A percentile compares a stretch with the other conserved stretches of the same genome.
Evolutionary conservation across 2,797 vertebrate species (phyloP).

Genomic region (Thunnus albacares): DNA sequence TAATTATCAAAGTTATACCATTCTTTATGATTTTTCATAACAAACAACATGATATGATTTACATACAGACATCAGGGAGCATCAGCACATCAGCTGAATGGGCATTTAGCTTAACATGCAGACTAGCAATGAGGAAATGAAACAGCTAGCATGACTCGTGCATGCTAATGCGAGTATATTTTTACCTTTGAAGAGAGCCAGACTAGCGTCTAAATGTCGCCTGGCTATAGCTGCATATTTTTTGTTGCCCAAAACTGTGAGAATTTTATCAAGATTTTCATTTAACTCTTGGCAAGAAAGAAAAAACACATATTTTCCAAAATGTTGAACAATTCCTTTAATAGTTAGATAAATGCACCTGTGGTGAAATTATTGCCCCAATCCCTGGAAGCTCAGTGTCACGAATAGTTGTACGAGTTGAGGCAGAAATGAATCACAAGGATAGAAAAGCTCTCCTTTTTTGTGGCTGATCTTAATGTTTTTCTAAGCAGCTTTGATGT

Average conservation of each 20-base stretch:
- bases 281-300: no score
- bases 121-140: no score
- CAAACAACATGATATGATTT: no score
- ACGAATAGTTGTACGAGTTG: slow-evolving; percentile 34
- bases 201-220: no score
- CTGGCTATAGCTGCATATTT: not conserved
- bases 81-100: no score
- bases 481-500: slow-evolving; percentile 8
- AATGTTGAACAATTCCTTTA: not conserved
- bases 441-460: not conserved
- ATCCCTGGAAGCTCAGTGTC: slow-evolving; percentile 51
- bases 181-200: not conserved
- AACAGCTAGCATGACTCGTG: not conserved
- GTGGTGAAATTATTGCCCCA: not conserved
- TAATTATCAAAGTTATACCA: no score
- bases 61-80: no score
- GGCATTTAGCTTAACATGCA: no score
- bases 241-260: no score
- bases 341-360: not conserved
- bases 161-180: not conserved
- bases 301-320: not conserved
- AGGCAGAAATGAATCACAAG: slow-evolving; percentile 45
- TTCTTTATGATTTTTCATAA: no score
- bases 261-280: no score
- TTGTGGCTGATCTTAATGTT: not conserved